Evolutionary conservation across 1,140 invertebrate genomes (phyloP).

Genomic region (Anagrus nilaparvatae): DNA sequence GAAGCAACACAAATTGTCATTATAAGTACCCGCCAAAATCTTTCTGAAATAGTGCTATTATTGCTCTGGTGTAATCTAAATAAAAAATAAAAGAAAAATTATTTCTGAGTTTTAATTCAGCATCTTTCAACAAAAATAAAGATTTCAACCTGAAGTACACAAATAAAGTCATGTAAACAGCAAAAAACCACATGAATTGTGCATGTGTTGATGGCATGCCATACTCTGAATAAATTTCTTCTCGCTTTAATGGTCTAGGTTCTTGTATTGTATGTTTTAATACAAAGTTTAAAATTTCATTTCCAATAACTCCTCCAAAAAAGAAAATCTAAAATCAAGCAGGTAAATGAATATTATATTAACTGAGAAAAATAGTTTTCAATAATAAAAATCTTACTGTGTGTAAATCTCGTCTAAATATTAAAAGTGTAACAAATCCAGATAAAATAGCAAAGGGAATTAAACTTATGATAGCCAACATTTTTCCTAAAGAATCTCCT

Average conservation of each 20-base stretch:
- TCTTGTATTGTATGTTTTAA: slow-evolving; percentile 78
- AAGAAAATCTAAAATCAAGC: slow-evolving; percentile 66
- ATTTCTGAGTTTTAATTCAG: neutral
- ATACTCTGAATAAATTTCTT: slow-evolving; percentile 70
- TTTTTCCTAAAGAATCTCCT: slow-evolving; percentile 31
- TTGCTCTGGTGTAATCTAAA: slow-evolving; percentile 70
- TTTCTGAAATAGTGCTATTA: slow-evolving; percentile 63
- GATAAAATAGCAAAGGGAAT: slow-evolving; percentile 72
- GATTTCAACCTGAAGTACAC: slow-evolving; percentile 65
- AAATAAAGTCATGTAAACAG: slow-evolving; percentile 76
- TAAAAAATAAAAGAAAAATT: slow-evolving; percentile 23
- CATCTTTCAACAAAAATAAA: neutral
- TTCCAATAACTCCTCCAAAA: slow-evolving; percentile 67
- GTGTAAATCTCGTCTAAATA: slow-evolving; percentile 84
- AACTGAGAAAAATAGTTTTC: neutral
- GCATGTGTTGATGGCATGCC: slow-evolving; percentile 91
- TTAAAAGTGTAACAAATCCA: slow-evolving; percentile 73
- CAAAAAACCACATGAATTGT: slow-evolving; percentile 90
- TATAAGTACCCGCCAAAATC: slow-evolving; percentile 60
- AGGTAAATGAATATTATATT: neutral
- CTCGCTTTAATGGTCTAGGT: slow-evolving; percentile 59
- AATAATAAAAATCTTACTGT: slow-evolving; percentile 55
- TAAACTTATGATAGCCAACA: slow-evolving; percentile 64
- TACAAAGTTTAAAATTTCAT: slow-evolving; percentile 70
- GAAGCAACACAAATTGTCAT: slow-evolving; percentile 49